Base-by-base conservation (phyloP, 2,797 vertebrate species). In the Argya squamiceps region DNA sequence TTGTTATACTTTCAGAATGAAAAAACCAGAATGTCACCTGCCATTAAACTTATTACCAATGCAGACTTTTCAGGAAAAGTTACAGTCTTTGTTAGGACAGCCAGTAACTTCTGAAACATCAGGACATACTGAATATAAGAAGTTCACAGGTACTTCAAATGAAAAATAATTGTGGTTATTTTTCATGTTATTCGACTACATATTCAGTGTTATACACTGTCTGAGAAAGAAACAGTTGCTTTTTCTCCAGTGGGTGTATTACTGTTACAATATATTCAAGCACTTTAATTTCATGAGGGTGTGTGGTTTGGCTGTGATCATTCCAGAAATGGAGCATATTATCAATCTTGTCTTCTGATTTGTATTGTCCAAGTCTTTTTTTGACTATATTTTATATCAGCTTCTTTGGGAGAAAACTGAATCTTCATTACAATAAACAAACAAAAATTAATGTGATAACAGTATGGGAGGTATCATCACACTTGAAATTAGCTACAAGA, bases 61-160 rank as follows among this genome's bases (percentile, higher is more conserved):
- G 20, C 97, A 94, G 49, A 98, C 99, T 94, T 99, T 99, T 95
- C 98, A 98, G 97, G 97, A 97, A 68, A 99, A 99, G 88, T 92
- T 99, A 65, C 98, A 98, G 15, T 94, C 92, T 90, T 98, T 99
- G 87, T 97, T 99, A 63, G 98, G 98, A 50, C 97, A 95, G 32
- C 97, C 98, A 59, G 71, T 81, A 23, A 93, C 91, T 82, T 76
- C 88, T 52, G 97, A 97, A 89, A 81, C 95, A 55, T 80, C 70
- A 74, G 88, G 91, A 37, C 69, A 37, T 39, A 34, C 20, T 53
- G 93, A 92, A 81, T 95, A 93, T 83, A 98, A 98, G 78, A 97
- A 96, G 24, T 98, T 99, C 78, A 97, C 98, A 98, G 99, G 99
- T 99, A 56, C 18, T 34, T 53, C 19, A 78, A 58, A 19, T 43